phyloP scores from a whole-genome alignment of 1,140 invertebrate genomes.

The Forficula auricularia region DNA sequence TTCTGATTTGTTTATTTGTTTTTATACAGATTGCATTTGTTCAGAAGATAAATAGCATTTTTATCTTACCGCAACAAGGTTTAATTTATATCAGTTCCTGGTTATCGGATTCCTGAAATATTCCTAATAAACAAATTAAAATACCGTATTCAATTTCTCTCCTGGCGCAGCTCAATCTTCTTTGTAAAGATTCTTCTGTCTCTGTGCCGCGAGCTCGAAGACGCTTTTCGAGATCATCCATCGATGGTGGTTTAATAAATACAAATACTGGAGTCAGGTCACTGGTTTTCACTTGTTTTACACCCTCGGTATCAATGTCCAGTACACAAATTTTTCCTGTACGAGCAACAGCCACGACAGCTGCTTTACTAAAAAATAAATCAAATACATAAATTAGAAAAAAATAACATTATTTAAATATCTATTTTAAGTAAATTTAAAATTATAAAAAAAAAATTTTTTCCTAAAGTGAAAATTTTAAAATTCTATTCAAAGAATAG shows the following conservation, averaged over 20 bases:
- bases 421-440: no score
- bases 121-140: slow-evolving; percentile 4
- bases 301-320: slow-evolving; percentile 93
- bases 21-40: no score
- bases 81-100: no score
- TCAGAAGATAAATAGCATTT: no score
- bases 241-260: slow-evolving; percentile 84
- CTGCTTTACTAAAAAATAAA: slow-evolving; percentile 51
- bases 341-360: slow-evolving; percentile 62
- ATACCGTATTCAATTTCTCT: slow-evolving; percentile 72
- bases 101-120: no score
- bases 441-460: no score
- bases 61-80: no score
- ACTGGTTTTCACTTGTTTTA: slow-evolving; percentile 74
- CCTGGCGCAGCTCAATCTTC: slow-evolving; percentile 51
- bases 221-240: slow-evolving; percentile 61
- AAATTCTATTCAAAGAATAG: no score
- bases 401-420: no score
- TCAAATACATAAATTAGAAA: slow-evolving; percentile 6
- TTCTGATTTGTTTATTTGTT: no score
- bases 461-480: no score
- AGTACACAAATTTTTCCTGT: slow-evolving; percentile 79
- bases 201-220: slow-evolving; percentile 69
- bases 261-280: slow-evolving; percentile 69
- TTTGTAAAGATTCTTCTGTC: slow-evolving; percentile 64